These are phyloP conservation scores for Dinocampus coccinellae DNA, from an alignment of 2,888 invertebrate genomes.

Conservation along the genomic window DNA sequence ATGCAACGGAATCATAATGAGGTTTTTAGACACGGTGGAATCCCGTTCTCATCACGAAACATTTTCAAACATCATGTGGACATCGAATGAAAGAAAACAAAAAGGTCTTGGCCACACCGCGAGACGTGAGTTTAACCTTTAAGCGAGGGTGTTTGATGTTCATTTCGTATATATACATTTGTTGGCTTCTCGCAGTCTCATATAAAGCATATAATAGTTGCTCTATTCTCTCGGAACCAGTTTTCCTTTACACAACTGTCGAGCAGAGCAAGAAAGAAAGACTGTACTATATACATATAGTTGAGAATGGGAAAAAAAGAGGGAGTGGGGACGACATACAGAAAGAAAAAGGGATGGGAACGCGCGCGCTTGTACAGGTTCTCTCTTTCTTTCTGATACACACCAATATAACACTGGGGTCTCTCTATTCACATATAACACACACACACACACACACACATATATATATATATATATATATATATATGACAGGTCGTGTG, in stretches of 20 bases:
- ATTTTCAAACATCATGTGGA: conserved; percentile 1
- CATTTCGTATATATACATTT: conserved; percentile 35
- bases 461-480: too few species aligned
- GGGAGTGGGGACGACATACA: conserved; percentile 28
- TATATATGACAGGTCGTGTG: conserved; percentile 28
- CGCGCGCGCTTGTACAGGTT: conserved; percentile 35
- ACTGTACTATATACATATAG: conserved; percentile 15
- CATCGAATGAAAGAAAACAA: neutral
- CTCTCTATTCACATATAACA: conserved; percentile 17
- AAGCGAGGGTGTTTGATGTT: conserved; percentile 58
- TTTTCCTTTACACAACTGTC: conserved; percentile 60
- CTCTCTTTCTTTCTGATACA: conserved; percentile 40
- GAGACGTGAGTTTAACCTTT: conserved; percentile 47
- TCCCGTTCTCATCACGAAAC: neutral
- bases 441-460: conserved; percentile 20
- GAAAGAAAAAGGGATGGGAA: conserved; percentile 38
- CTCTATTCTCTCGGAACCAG: conserved; percentile 68
- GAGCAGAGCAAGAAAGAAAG: conserved; percentile 39
- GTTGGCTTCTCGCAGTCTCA: conserved; percentile 31
- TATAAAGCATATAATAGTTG: conserved; percentile 54
- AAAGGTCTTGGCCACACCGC: conserved; percentile 5
- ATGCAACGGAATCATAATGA: neutral
- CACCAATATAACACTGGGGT: conserved; percentile 26
- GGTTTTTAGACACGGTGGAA: neutral
- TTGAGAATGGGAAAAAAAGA: conserved; percentile 23